phyloP scores from a whole-genome alignment of 2,113 vertebrate genomes.

The Marmota monax region DNA sequence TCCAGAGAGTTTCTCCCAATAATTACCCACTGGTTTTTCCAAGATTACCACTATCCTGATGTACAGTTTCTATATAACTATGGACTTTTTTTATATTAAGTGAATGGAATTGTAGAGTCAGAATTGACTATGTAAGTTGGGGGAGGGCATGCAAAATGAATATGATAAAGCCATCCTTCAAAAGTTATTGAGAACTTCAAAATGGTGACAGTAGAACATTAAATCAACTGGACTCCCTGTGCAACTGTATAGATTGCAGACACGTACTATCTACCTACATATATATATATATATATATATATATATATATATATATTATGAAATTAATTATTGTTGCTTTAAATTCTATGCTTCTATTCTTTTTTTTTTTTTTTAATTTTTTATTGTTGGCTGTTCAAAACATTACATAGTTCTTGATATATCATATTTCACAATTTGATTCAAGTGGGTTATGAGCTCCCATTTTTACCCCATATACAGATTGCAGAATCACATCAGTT shows the following conservation, averaged over 20 bases:
- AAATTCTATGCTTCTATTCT: background rate
- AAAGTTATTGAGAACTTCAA: background rate
- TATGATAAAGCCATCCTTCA: background rate
- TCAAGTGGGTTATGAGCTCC: too few species aligned
- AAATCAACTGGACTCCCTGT: background rate
- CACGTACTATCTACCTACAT: too few species aligned
- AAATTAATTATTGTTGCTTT: background rate
- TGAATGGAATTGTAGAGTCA: background rate
- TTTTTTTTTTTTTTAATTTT: too few species aligned
- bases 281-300: background rate
- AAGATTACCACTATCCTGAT: background rate
- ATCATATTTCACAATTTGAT: too few species aligned
- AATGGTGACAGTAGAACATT: background rate
- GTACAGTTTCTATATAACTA: background rate
- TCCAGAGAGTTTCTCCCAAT: background rate
- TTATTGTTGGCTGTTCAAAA: too few species aligned
- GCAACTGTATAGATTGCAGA: background rate
- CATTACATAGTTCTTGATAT: too few species aligned
- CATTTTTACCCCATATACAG: too few species aligned
- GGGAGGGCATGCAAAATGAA: background rate
- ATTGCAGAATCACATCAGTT: too few species aligned
- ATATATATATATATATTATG: rapidly evolving
- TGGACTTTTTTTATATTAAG: background rate
- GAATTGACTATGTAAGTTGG: background rate
- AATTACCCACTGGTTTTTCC: background rate